Conservation (phyloP, 2,113 vertebrate genomes). For the Archocentrus centrarchus region DNA sequence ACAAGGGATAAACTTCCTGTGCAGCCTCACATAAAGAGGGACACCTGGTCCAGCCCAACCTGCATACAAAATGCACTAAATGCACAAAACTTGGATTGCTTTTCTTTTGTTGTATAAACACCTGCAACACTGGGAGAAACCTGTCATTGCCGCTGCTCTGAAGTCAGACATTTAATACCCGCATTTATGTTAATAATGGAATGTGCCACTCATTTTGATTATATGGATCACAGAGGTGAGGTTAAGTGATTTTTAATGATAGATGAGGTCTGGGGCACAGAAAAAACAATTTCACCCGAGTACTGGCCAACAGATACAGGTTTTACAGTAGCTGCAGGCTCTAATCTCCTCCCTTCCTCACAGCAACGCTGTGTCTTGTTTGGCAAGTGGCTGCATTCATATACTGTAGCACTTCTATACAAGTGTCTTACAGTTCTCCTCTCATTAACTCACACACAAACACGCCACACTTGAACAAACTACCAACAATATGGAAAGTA, state of each 20-base stretch:
- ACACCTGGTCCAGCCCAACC: neutral
- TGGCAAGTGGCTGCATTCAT: neutral
- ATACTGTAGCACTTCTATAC: neutral
- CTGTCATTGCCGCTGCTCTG: too few species aligned
- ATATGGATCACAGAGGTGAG: neutral
- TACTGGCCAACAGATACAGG: neutral
- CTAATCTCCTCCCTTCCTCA: neutral
- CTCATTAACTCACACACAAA: neutral
- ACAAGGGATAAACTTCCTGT: neutral
- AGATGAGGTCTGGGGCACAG: neutral
- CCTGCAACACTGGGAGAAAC: neutral
- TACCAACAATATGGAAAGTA: neutral
- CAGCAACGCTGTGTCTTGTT: neutral
- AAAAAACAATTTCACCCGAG: neutral
- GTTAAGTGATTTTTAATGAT: neutral
- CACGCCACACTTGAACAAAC: neutral
- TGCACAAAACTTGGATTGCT: neutral
- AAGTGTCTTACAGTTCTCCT: neutral
- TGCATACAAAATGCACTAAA: neutral
- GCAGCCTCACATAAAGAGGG: neutral
- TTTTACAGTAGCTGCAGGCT: conserved; percentile 1
- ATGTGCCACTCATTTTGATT: neutral
- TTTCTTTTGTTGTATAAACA: neutral
- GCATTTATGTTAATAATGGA: neutral
- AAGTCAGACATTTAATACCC: too few species aligned